Percentiles rank a stretch among this genome's conserved stretches.
Evolutionary conservation across 2,888 invertebrate species (phyloP).

Genomic region (Petrolisthes cinctipes): DNA sequence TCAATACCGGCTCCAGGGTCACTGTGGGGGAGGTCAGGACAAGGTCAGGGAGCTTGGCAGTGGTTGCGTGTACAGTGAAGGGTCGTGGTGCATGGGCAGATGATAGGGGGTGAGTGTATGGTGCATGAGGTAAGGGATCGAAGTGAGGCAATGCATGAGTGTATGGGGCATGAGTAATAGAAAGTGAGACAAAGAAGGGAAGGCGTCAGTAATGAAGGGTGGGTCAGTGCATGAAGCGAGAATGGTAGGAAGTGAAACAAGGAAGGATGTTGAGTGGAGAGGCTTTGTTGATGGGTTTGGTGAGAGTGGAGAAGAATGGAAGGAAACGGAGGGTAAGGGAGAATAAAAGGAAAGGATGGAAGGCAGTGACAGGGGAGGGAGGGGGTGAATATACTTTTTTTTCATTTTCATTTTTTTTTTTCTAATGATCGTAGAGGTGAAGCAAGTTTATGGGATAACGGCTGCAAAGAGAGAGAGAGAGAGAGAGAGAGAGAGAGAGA

Average conservation of each 20-base stretch:
- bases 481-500: not conserved
- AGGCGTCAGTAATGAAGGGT: not conserved
- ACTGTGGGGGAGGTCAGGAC: constrained; percentile 72
- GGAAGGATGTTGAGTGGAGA: not conserved
- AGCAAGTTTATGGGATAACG: not conserved
- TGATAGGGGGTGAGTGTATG: not conserved
- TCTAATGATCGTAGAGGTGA: not conserved
- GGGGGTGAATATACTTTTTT: not conserved
- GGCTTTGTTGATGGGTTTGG: too few species aligned
- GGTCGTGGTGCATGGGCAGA: not conserved
- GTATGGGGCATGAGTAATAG: constrained; percentile 8
- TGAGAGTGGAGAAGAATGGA: not conserved
- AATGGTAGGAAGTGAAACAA: not conserved
- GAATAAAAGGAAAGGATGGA: not conserved
- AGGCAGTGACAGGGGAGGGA: not conserved
- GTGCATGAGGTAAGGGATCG: not conserved
- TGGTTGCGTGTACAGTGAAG: not conserved
- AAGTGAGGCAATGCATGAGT: not conserved
- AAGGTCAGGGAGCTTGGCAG: not conserved
- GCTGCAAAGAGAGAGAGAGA: not conserved
- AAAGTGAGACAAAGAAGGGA: not conserved
- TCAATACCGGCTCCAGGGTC: constrained; percentile 80
- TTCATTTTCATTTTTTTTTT: too few species aligned
- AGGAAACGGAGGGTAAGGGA: not conserved
- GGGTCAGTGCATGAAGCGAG: too few species aligned